phyloP scores from a whole-genome alignment of 2,888 invertebrate genomes.

The Himalopsyche anomala region DNA sequence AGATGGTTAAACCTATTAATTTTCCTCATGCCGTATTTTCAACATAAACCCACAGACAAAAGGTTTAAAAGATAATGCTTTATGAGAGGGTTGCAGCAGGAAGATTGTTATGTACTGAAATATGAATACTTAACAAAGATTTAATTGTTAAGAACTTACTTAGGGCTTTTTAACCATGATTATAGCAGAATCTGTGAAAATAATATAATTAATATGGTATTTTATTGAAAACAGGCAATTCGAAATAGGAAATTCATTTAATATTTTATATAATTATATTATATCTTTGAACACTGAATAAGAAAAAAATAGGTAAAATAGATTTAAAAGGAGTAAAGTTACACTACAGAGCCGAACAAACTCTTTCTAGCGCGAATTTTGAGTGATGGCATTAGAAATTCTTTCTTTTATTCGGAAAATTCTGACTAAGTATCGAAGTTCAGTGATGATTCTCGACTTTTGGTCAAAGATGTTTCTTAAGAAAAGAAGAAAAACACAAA shows the following conservation, averaged over 20 bases:
- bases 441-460: not conserved
- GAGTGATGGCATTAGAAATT: conserved; percentile 8
- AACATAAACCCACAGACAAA: not conserved
- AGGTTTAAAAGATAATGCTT: not conserved
- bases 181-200: no score
- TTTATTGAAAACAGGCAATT: no score
- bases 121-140: not conserved
- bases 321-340: no score
- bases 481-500: conserved; percentile 18
- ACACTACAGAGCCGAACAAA: no score
- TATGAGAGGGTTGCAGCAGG: not conserved
- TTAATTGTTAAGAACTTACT: no score
- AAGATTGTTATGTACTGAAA: not conserved
- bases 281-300: no score
- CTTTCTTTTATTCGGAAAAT: not conserved
- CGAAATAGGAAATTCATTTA: no score
- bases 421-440: conserved; percentile 2
- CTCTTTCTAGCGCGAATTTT: not conserved
- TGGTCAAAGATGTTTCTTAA: not conserved
- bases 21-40: not conserved
- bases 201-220: no score
- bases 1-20: not conserved
- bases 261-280: no score
- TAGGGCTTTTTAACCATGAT: no score
- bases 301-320: no score